Base-by-base conservation (phyloP, 2,113 vertebrate species). In the Phaethon lepturus region DNA sequence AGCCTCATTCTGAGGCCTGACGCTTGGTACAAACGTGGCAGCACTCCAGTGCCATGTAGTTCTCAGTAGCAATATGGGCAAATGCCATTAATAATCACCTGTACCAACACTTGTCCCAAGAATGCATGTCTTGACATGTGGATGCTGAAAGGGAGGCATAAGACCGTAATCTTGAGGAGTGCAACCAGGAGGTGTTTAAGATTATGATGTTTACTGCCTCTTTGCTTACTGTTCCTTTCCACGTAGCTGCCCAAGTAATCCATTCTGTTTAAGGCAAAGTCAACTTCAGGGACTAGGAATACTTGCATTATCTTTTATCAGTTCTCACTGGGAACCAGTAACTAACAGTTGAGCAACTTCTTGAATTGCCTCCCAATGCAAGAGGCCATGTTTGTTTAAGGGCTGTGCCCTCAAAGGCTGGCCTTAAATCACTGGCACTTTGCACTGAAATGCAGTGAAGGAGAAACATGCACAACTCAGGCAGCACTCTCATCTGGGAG, bases 91-190 rank as follows among this genome's bases (percentile, higher is more conserved):
- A 74, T 17, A 68, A 71, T 42, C 29, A 62, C 29, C 35, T 52
- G 22, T n/a, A 68, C 26, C 22, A 82, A 55, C 19, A 44, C 15
- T 64, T 59, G 17, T 13, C 72, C 26, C 50, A 73, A 6, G 22
- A 93, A 86, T 49, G 75, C 22, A 50, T 20, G 2, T 84, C 73
- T 81, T 72, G 40, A 33, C 40, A 40, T 15, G 14, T 50, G 23
- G 44, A 44, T 1, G 2, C 16, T 69, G n/a, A 83, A 80, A 23
- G 8, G 17, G 31, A 0, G 0, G 3, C 7, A 17, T 59, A 69
- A 72, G 10, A 17, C 38, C 60, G 3, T 40, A 49, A 52, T 47
- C 62, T n/a, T 59, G 45, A 3, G 23, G 76, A 49, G 3, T 44
- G 29, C 33, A 56, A 2, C 23, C 1, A 2, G 23, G 72, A 91